Percentiles rank a stretch among this genome's conserved stretches.
These are phyloP conservation scores for Clivina fossor DNA, from an alignment of 2,888 invertebrate genomes.

Conservation along the genomic window DNA sequence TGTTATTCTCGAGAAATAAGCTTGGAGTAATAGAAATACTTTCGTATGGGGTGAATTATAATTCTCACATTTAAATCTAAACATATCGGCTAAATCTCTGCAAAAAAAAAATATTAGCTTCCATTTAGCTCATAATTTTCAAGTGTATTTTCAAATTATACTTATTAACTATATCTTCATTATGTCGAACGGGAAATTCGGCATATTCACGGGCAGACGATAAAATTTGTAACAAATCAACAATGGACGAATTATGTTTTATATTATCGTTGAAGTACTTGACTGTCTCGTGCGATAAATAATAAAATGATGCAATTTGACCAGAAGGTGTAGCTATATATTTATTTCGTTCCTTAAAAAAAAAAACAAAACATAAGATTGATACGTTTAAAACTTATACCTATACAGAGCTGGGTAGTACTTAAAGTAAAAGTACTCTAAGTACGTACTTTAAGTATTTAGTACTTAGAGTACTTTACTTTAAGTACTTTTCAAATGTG, in stretches of 20 bases:
- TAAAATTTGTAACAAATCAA: constrained; percentile 76
- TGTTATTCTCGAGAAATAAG: constrained; percentile 81
- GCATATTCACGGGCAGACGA: constrained; percentile 87
- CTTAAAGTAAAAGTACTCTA: too few relatives aligned
- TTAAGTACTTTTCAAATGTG: too few relatives aligned
- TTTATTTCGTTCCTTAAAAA: constrained; percentile 60
- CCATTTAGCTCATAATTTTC: constrained; percentile 15
- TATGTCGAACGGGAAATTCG: constrained; percentile 95
- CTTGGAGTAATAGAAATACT: constrained; percentile 89
- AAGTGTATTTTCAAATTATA: too few relatives aligned
- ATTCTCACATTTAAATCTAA: constrained; percentile 74
- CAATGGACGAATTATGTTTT: constrained; percentile 62
- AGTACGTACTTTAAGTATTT: too few relatives aligned
- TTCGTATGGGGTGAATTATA: constrained; percentile 94
- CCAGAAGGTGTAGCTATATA: constrained; percentile 78
- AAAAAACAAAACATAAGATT: constrained; percentile 28
- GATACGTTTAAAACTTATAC: too few relatives aligned
- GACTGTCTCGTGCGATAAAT: constrained; percentile 90
- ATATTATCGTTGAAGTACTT: constrained; percentile 76
- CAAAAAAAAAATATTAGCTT: constrained; percentile 43
- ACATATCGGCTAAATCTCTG: constrained; percentile 79
- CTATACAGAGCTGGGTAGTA: too few relatives aligned
- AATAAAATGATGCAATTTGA: constrained; percentile 94
- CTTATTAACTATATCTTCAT: constrained; percentile 93
- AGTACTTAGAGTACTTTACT: too few relatives aligned